These are phyloP conservation scores for Himantopus leucocephalus DNA, from an alignment of 2,113 vertebrate genomes.

Conservation along the genomic window DNA sequence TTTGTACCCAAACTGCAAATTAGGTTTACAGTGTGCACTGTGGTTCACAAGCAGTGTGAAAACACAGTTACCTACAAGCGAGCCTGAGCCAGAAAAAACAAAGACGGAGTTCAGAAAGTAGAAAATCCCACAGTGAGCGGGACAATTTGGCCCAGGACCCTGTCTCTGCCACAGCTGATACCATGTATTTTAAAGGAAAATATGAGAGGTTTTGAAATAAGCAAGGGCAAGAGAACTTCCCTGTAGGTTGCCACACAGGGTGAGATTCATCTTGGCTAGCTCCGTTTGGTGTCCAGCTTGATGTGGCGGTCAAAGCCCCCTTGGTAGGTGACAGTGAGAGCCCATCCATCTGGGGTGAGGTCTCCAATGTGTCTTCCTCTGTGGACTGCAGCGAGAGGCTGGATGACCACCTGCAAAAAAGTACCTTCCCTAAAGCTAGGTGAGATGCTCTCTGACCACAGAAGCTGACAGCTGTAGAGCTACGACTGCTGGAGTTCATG, in stretches of 20 bases:
- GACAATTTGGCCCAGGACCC: neutral
- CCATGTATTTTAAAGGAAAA: neutral
- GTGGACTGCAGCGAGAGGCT: neutral
- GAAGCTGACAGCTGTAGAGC: neutral
- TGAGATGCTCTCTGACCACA: neutral
- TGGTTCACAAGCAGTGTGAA: conserved; percentile 18
- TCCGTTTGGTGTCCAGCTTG: rapidly evolving
- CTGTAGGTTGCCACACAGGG: neutral
- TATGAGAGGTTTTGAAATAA: neutral
- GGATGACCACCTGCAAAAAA: neutral
- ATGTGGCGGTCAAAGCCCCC: neutral
- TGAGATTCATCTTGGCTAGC: neutral
- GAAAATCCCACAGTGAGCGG: neutral
- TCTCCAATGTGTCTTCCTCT: rapidly evolving
- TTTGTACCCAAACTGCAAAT: conserved; percentile 39
- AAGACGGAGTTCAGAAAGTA: neutral
- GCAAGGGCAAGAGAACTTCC: neutral
- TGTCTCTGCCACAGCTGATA: neutral
- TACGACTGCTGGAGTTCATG: neutral
- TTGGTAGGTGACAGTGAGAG: neutral
- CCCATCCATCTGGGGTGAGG: neutral
- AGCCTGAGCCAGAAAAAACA: conserved; percentile 46
- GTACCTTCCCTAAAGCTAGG: neutral
- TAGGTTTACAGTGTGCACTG: conserved; percentile 17
- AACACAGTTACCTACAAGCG: conserved; percentile 26